Evolutionary conservation across 35 echinoderm and acorn worm genomes (phyloP), one percentile per base, ranked within the genome.

Genomic region (Hemicentrotus pulcherrimus): DNA sequence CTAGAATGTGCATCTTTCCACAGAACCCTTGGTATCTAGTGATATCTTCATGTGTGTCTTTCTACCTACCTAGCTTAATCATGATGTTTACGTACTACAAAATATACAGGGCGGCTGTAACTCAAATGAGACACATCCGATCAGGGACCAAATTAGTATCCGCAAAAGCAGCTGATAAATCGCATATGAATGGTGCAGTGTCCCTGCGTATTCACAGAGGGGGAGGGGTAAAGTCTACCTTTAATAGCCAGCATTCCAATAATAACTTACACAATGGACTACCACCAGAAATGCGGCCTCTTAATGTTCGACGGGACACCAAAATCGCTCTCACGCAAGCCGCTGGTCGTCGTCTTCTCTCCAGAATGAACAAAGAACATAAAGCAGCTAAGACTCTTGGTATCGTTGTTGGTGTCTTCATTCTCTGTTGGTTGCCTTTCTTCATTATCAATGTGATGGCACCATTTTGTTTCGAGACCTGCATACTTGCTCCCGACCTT

Each of bases 351-450:
- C 46, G 96, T 45, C 50, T 96, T 60, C 85, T 96, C 46, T 96
- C 98, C 6, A 65, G 98, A 58, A 97, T 99, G 95, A 98, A 95
- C 65, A 91, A 95, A 50, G 98, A 99, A 96, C 97, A 98, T 78
- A 99, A 99, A 95, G 98, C 98, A 7, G 98, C 97, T 9, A 95
- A 96, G 78, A 99, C 98, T 11, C 94, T 99, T 0, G 98, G 98
- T 31, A 98, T 99, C 55, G 97, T 99, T 6, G 97, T 99, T 70
- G 98, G 98, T 32, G 98, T 98, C 11, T 99, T 99, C 60, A 97
- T 99, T 24, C 94, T 96, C 6, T 99, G 98, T 50, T 99, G 98
- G 98, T 94, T 99, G 86, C 98, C 98, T 13, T 99, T 98, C 94
- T 98, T 98, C 87, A 71, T 98, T 10, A 86, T 98, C 41, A 97